Percentiles rank a stretch among this genome's conserved stretches.
These are phyloP conservation scores for Neodiprion lecontei DNA, from an alignment of 1,140 invertebrate species.

Conservation along the genomic window DNA sequence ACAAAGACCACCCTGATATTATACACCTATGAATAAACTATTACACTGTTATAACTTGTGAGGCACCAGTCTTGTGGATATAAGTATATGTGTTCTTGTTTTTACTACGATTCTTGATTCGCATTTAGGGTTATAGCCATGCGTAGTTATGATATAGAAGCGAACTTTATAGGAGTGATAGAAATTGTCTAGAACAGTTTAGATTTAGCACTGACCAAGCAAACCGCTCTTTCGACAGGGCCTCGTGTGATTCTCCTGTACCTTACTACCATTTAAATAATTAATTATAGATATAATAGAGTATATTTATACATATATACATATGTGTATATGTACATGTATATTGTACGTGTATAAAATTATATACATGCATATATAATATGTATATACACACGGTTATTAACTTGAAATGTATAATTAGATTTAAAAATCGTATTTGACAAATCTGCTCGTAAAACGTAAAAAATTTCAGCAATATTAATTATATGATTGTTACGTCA, in stretches of 20 bases:
- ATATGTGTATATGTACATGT: constrained; percentile 9
- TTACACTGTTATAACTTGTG: too few species aligned
- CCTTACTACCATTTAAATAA: constrained; percentile 38
- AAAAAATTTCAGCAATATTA: neutral
- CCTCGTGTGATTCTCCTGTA: constrained; percentile 50
- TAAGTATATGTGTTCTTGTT: neutral
- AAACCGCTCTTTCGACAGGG: constrained; percentile 27
- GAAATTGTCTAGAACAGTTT: neutral
- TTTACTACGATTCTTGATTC: neutral
- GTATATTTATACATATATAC: neutral
- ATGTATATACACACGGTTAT: constrained; percentile 10
- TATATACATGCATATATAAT: constrained; percentile 21
- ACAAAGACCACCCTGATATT: too few species aligned
- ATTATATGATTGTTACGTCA: constrained; percentile 5
- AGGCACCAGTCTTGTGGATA: neutral
- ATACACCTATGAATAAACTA: too few species aligned
- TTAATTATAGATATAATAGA: constrained; percentile 10
- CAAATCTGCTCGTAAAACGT: neutral
- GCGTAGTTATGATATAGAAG: neutral
- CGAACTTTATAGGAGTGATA: neutral
- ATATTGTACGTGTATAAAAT: neutral
- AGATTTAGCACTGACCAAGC: constrained; percentile 33
- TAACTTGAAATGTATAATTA: neutral
- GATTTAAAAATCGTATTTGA: constrained; percentile 3
- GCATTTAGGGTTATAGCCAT: neutral